Conservation (phyloP, 2,113 vertebrate genomes). For the Tragulus kanchil region DNA sequence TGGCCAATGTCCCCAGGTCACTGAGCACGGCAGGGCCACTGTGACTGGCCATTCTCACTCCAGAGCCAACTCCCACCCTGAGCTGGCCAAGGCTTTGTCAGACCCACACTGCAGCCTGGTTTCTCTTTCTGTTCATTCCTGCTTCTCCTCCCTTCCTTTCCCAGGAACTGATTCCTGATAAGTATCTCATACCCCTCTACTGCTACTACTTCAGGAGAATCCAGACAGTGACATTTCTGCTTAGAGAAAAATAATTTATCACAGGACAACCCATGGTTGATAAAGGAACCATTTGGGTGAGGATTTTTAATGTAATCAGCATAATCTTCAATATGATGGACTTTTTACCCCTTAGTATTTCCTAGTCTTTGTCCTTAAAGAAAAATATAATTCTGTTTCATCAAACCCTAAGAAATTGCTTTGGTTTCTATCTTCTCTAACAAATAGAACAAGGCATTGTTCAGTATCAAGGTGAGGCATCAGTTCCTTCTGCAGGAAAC, state of each 20-base stretch:
- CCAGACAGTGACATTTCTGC: background rate
- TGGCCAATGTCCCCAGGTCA: background rate
- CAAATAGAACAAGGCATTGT: background rate
- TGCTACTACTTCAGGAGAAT: background rate
- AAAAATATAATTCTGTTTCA: constrained; percentile 33
- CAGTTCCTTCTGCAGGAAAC: background rate
- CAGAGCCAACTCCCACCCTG: background rate
- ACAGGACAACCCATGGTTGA: background rate
- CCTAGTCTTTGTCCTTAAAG: background rate
- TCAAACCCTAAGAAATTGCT: background rate
- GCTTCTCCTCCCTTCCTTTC: background rate
- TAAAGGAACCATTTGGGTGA: background rate
- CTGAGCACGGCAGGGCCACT: background rate
- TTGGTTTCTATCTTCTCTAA: background rate
- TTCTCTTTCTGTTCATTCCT: background rate
- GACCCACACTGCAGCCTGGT: fast-evolving
- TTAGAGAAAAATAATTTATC: background rate
- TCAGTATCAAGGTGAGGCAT: background rate
- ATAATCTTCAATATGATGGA: background rate
- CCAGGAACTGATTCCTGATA: background rate
- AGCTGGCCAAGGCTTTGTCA: background rate
- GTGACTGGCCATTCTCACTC: background rate
- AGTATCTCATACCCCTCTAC: background rate
- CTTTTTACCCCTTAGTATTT: background rate
- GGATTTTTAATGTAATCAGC: background rate